A percentile compares a stretch with the other conserved stretches of the same genome.
Evolutionary conservation across 1,140 invertebrate genomes (phyloP).

Genomic region (Aphidius ervi): DNA sequence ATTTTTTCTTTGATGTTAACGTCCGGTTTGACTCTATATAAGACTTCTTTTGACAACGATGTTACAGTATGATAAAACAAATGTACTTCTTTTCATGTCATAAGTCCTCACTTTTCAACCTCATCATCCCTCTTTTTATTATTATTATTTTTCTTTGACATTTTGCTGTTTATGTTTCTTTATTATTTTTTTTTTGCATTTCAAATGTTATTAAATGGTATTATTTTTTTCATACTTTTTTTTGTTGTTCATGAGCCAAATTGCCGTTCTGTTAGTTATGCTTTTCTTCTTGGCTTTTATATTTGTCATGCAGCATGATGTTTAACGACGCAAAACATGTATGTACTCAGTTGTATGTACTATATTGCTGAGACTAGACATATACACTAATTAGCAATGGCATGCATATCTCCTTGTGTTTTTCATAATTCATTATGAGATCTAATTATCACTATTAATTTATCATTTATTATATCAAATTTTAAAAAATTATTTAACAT

Average conservation of each 20-base stretch:
- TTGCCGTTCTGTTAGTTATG: constrained; percentile 12
- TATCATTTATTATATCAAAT: neutral
- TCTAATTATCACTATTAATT: constrained; percentile 31
- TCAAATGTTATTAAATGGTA: neutral
- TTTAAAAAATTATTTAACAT: too few species aligned
- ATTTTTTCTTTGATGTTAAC: constrained; percentile 27
- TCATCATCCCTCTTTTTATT: constrained; percentile 2
- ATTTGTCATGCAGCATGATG: constrained; percentile 6
- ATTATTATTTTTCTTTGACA: neutral
- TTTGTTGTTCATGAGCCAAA: neutral
- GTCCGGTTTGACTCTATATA: constrained; percentile 14
- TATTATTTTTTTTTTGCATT: neutral
- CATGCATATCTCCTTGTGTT: constrained; percentile 32
- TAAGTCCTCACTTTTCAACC: constrained; percentile 13
- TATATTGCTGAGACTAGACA: constrained; percentile 29
- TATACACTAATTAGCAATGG: constrained; percentile 46
- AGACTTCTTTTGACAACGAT: constrained; percentile 18
- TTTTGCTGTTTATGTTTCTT: neutral
- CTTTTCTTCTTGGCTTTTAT: too few species aligned
- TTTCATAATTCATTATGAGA: constrained; percentile 37
- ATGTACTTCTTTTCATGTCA: constrained; percentile 22
- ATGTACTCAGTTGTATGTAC: neutral
- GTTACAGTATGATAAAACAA: constrained; percentile 22
- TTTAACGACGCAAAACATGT: constrained; percentile 26
- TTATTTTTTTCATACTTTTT: constrained; percentile 18